Base-by-base conservation (phyloP, 2,113 vertebrate genomes). In the Thryonomys swinderianus region DNA sequence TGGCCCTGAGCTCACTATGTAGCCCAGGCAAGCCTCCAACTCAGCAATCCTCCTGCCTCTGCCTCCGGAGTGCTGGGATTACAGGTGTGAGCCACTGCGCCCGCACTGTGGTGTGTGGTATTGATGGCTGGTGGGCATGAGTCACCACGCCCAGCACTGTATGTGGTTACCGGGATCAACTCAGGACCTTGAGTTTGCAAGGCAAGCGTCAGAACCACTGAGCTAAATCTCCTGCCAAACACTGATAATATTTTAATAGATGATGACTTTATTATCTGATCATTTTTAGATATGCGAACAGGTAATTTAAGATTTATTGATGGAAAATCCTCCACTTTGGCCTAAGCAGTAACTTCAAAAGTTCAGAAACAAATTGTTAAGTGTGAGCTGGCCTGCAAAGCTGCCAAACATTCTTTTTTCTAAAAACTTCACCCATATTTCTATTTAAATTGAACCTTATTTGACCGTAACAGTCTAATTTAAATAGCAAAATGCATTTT, bases 301-400 rank as follows among this genome's bases (percentile, higher is more conserved):
- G 34, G 48, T 42, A 61, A 40, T n/a, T 55, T 90, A 42, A 76
- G 53, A 74, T 10, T 55, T 62, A 76, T 59, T 81, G 57, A 83
- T 88, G 69, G 51, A 40, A 88, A 93, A 88, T 59, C 25, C 1
- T 6, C n/a, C 27, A 88, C 27, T 83, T 89, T 85, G 42, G 21
- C 73, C 53, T 73, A 93, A 94, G 5, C 37, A 93, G 32, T 84
- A 84, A 76, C 61, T 95, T 93, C 34, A 80, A 79, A 96, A 30
- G 13, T 73, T 30, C 59, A 90, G 30, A 95, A 95, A 93, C 45
- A 92, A 86, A 90, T 88, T 48, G 8, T 71, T 92, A 69, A 79
- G 51, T 0, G 4, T 66, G 79, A 71, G 18, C 12, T 45, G 23
- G 14, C 18, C 9, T 30, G 67, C 40, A 21, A 93, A 59, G 88